Evolutionary conservation across 2,888 invertebrate genomes (phyloP), one percentile per base, ranked within the genome.

Genomic region (Noctua comes): DNA sequence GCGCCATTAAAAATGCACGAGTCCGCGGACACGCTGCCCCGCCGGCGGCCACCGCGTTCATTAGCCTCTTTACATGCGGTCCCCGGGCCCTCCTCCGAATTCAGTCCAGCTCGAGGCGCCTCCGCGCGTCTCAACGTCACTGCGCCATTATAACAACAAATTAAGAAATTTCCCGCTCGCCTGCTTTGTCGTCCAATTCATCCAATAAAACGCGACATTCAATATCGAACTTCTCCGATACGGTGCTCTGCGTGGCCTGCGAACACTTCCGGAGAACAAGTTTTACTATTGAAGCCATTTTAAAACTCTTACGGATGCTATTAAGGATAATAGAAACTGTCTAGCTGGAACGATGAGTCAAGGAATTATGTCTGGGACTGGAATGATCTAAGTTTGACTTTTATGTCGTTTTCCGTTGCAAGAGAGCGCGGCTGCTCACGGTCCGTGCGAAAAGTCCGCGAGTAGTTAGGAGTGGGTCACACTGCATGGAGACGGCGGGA

Each of bases 1-100:
- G 95, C 92, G 93, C 96, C 95, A 96, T 96, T 96, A 96, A 96
- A 97, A 96, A 96, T 96, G 96, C 95, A 96, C 95, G 96, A 96
- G 93, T 93, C 95, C 95, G 94, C 96, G 95, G 96, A 94, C 95
- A 96, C 93, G 93, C 88, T 90, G 92, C 87, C 91, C 91, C 86
- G 82, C 86, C 79, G 77, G 88, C 86, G 84, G 77, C 86, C 76
- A 64, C 82, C 80, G 89, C 91, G 92, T 95, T 95, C 95, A 95
- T 95, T 95, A 95, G 94, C 95, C 94, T 92, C 94, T 92, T 93
- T 93, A 93, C 93, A 91, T 91, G 90, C 79, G 78, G 83, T 88
- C 85, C 91, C 90, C 79, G 68, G 82, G 87, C 85, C 91, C 89
- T 87, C 85, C 91, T 91, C 84, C 86, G 90, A 93, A 93, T 92